A percentile compares a stretch with the other conserved stretches of the same genome.
These are phyloP conservation scores for Coluber constrictor DNA, from an alignment of 2,797 vertebrate genomes.

Conservation along the genomic window DNA sequence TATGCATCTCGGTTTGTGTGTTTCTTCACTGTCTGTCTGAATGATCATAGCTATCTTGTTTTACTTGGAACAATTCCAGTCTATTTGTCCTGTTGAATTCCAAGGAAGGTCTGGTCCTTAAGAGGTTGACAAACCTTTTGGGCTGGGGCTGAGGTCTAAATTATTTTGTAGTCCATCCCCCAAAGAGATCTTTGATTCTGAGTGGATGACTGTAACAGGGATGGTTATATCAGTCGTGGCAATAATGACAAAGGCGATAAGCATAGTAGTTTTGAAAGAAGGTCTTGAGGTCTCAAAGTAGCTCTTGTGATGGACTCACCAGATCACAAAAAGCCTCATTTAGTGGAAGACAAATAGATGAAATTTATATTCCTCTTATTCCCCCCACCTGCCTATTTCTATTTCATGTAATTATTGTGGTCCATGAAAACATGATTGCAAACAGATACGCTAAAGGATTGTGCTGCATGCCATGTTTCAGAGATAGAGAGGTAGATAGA, in stretches of 20 bases:
- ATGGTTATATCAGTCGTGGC: background rate
- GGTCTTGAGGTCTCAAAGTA: background rate
- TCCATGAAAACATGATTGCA: background rate
- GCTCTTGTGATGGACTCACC: background rate
- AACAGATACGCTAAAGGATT: background rate
- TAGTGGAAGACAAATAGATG: background rate
- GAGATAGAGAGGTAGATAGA: background rate
- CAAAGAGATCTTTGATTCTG: background rate
- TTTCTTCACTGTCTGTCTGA: background rate
- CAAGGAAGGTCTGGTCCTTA: background rate
- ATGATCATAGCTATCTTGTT: background rate
- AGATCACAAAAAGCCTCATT: background rate
- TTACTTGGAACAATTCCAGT: background rate
- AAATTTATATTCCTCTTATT: background rate
- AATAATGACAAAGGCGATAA: background rate
- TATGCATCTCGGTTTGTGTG: background rate
- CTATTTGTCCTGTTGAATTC: background rate
- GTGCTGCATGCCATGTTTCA: background rate
- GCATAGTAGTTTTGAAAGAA: background rate
- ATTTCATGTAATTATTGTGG: background rate
- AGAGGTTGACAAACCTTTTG: background rate
- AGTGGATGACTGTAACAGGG: background rate
- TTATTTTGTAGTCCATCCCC: background rate
- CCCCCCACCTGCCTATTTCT: background rate
- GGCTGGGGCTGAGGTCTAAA: background rate